A percentile compares a stretch with the other conserved stretches of the same genome.
These are phyloP conservation scores for Chelonus insularis DNA, from an alignment of 1,140 invertebrate genomes.

Conservation along the genomic window DNA sequence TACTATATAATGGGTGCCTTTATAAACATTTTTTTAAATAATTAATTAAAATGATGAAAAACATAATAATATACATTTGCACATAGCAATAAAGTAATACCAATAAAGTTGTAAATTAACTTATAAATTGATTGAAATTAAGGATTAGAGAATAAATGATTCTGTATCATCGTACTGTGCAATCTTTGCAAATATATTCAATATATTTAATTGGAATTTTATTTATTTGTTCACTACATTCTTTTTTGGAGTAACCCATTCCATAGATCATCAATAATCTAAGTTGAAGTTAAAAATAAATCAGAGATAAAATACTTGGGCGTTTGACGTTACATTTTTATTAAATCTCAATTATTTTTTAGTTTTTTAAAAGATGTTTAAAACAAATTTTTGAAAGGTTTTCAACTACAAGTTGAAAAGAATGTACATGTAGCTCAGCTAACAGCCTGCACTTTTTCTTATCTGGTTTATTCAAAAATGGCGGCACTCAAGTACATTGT, in stretches of 20 bases:
- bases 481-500: slow-evolving; percentile 36
- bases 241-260: background rate
- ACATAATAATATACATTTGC: background rate
- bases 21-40: background rate
- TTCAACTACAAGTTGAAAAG: no score
- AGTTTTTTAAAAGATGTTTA: no score
- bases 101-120: background rate
- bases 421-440: background rate
- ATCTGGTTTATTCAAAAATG: slow-evolving; percentile 36
- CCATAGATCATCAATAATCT: no score
- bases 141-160: background rate
- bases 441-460: background rate
- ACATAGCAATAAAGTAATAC: background rate
- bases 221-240: background rate
- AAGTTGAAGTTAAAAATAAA: background rate
- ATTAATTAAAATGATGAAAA: no score
- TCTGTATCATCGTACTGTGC: background rate
- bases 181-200: slow-evolving; percentile 4
- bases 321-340: no score
- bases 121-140: background rate
- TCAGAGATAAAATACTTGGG: no score
- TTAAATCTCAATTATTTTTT: no score
- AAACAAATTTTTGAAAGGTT: no score
- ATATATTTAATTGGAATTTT: background rate
- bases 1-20: slow-evolving; percentile 6